phyloP scores from a whole-genome alignment of 2,888 invertebrate species.

The Alloplasta piceator region DNA sequence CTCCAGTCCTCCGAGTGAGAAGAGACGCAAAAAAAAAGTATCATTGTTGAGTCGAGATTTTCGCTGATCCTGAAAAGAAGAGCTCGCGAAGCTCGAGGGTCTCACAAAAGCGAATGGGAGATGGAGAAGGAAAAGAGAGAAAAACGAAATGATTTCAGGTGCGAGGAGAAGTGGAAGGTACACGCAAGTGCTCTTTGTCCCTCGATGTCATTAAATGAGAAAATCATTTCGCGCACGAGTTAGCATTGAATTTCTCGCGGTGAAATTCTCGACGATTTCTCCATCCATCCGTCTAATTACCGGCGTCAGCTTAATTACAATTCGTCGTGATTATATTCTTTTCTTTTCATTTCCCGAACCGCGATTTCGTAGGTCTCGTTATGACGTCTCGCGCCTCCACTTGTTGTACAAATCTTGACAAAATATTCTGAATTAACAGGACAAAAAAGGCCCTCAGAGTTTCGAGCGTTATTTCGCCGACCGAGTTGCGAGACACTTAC shows the following conservation, averaged over 20 bases:
- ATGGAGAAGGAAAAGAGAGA: not conserved
- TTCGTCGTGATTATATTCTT: constrained; percentile 31
- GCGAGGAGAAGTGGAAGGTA: too few relatives aligned
- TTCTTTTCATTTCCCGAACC: not conserved
- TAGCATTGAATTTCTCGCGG: constrained; percentile 16
- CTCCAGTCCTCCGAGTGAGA: not conserved
- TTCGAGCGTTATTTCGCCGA: constrained; percentile 9
- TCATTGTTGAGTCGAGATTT: not conserved
- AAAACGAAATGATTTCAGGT: constrained; percentile 16
- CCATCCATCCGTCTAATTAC: constrained; percentile 49
- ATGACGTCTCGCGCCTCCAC: not conserved
- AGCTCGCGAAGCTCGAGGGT: constrained; percentile 12
- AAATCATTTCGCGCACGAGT: constrained; percentile 34
- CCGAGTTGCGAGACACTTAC: not conserved
- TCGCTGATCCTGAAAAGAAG: not conserved
- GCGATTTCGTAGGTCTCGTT: not conserved
- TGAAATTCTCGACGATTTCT: constrained; percentile 40
- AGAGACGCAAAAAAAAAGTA: not conserved
- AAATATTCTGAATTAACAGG: not conserved
- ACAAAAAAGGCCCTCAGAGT: constrained; percentile 11
- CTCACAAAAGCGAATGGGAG: not conserved
- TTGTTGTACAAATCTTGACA: not conserved
- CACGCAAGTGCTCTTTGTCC: constrained; percentile 1
- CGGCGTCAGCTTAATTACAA: constrained; percentile 41
- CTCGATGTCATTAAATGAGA: constrained; percentile 2